Percentiles rank a stretch among this genome's conserved stretches.
Evolutionary conservation across 1,140 invertebrate species (phyloP).

Genomic region (Rhagoletis zephyria): DNA sequence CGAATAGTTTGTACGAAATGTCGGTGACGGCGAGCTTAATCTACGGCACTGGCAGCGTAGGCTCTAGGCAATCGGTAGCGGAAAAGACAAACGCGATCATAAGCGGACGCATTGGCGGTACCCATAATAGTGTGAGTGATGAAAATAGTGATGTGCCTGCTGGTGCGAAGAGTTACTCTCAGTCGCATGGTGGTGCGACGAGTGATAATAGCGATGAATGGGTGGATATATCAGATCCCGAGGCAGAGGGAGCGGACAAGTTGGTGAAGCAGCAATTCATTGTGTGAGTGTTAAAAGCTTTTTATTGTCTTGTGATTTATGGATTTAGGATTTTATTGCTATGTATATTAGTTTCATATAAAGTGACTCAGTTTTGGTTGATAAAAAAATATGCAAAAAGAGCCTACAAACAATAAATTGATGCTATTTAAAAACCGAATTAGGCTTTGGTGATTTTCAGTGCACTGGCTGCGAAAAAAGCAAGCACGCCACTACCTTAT

Average conservation of each 20-base stretch:
- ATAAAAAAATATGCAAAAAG: neutral
- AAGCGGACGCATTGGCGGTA: slow-evolving; percentile 73
- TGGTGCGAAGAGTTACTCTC: slow-evolving; percentile 60
- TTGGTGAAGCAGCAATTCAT: slow-evolving; percentile 68
- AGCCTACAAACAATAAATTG: neutral
- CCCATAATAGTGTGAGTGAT: slow-evolving; percentile 56
- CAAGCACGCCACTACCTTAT: neutral
- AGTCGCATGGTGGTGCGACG: slow-evolving; percentile 72
- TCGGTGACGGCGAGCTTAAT: slow-evolving; percentile 71
- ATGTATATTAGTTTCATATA: no score
- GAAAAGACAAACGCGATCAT: slow-evolving; percentile 71
- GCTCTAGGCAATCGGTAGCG: slow-evolving; percentile 57
- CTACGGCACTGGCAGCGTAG: slow-evolving; percentile 72
- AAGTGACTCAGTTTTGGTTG: no score
- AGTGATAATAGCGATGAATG: slow-evolving; percentile 80
- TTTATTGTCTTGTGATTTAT: neutral
- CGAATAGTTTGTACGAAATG: slow-evolving; percentile 79
- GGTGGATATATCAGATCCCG: slow-evolving; percentile 79
- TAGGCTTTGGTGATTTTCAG: neutral
- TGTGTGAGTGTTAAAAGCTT: slow-evolving; percentile 71
- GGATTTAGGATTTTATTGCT: no score
- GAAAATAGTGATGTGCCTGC: slow-evolving; percentile 51
- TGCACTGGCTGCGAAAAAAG: neutral
- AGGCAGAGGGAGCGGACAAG: slow-evolving; percentile 63
- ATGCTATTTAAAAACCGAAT: neutral